Evolutionary conservation across 2,888 invertebrate species (phyloP), one percentile per base, ranked within the genome.

Genomic region (Pristionchus arcanus): DNA sequence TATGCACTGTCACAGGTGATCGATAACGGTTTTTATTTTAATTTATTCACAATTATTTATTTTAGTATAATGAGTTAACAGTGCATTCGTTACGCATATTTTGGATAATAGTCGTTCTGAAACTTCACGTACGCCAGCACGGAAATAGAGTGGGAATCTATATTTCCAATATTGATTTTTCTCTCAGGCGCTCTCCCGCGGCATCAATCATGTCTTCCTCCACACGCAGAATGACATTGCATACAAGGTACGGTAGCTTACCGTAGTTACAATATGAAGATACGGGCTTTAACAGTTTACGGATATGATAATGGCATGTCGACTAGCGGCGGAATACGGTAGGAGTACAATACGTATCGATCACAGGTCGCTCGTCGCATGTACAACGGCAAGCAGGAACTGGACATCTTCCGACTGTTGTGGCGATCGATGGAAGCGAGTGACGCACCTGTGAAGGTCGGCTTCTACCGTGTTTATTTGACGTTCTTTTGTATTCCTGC

Each of bases 1-100:
- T 84, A 84, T 34, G 84, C 84, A 16, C 84, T 84, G 16, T 53
- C 84, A 19, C 84, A 84, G 55, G 84, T 84, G 77, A 28, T 25
- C n/a, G 28, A 25, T 15, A 49, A 49, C 42, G 9, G 42, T 11
- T 11, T 9, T 0, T 49, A 49, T 49, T 49, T n/a, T 49, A 9
- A 49, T 42, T 42, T 9, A 42, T 42, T 42, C 25, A 66, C n/a
- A 68, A 68, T 68, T 28, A 28, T 68, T 68, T 9, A 68, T 68
- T 68, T 68, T 74, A 13, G 68, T 68, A 49, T 42, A 3, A 42
- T 3, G 42, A 42, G 3, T 42, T 42, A 42, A 42, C 9, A 42
- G 42, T 42, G 3, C 42, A 5, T 42, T 3, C 3, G 42, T 9
- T 42, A 42, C 9, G 9, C 9, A 42, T 42, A 42, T 42, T 5